Conservation (phyloP, 1,140 invertebrate genomes). For the Sycophaga agraensis region DNA sequence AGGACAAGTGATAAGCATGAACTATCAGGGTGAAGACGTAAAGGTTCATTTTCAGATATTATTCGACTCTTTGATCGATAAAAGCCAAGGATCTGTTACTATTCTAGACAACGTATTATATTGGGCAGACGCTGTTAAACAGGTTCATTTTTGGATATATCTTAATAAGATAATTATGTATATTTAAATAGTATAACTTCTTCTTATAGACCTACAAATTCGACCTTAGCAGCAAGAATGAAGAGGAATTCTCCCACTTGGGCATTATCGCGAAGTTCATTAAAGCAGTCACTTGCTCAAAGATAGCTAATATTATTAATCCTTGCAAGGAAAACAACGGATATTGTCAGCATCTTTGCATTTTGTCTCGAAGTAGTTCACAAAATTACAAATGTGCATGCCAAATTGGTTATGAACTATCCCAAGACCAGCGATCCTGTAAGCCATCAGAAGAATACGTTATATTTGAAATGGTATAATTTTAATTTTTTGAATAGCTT, state of each 20-base stretch:
- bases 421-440: not conserved
- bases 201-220: not conserved
- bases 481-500: no score
- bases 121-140: not conserved
- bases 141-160: not conserved
- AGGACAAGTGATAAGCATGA: not conserved
- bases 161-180: not conserved
- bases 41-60: not conserved
- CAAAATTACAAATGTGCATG: slow-evolving; percentile 1
- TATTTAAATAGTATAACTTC: not conserved
- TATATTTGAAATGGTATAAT: not conserved
- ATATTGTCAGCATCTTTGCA: not conserved
- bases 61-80: no score
- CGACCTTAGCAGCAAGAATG: not conserved
- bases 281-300: not conserved
- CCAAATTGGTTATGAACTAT: slow-evolving; percentile 2
- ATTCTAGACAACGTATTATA: not conserved
- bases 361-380: not conserved
- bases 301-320: not conserved
- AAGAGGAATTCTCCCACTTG: no score
- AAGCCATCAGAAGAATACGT: not conserved
- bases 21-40: not conserved
- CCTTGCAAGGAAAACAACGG: not conserved
- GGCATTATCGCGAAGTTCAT: not conserved
- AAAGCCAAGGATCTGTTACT: not conserved